These are phyloP conservation scores for Megaptera novaeangliae DNA, from an alignment of 2,113 vertebrate species.

Conservation along the genomic window DNA sequence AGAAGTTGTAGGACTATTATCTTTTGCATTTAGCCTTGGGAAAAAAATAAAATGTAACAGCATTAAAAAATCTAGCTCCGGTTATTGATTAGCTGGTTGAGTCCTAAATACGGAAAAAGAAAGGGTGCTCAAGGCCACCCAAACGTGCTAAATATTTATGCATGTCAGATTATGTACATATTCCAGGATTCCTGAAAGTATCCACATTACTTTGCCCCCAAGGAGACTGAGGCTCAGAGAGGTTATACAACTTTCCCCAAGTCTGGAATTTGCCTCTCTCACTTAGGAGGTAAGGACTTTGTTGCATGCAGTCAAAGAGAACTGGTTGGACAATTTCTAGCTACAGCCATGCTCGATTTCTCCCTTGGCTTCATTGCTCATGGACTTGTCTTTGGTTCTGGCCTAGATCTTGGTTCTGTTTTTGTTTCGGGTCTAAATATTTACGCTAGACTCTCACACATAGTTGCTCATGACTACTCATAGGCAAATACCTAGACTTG, in stretches of 20 bases:
- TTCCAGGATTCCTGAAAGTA: background rate
- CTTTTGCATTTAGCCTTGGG: background rate
- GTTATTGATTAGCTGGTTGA: background rate
- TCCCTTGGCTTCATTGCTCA: background rate
- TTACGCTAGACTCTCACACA: background rate
- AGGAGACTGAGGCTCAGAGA: background rate
- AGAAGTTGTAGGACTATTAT: background rate
- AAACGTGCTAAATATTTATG: constrained; percentile 15
- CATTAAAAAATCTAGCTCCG: background rate
- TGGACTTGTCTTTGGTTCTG: background rate
- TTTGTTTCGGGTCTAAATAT: constrained; percentile 42
- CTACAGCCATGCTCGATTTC: background rate
- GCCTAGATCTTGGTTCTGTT: background rate
- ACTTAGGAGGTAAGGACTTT: background rate
- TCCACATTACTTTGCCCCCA: background rate
- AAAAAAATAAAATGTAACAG: background rate
- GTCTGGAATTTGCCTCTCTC: background rate
- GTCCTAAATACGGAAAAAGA: background rate
- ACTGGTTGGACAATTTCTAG: background rate
- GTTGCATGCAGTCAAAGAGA: background rate
- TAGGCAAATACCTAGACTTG: background rate
- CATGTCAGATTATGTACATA: background rate
- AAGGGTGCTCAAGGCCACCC: background rate
- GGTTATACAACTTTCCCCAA: background rate
- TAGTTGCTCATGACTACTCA: background rate